Base-by-base conservation (phyloP, 2,888 invertebrate species). In the Plagiodera versicolora region DNA sequence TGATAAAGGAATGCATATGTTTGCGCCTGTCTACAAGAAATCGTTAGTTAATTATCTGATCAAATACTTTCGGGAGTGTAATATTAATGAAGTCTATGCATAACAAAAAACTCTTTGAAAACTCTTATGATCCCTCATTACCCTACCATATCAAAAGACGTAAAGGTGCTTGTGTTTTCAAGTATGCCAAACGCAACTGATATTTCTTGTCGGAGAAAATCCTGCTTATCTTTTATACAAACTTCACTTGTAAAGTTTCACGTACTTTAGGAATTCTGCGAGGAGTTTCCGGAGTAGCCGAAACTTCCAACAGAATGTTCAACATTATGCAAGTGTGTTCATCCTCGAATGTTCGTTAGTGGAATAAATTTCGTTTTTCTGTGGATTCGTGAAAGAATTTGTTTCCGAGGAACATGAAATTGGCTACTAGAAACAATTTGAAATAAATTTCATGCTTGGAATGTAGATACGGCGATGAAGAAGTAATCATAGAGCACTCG, bases 121-220 rank as follows among this genome's bases (percentile, higher is more conserved):
- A 1, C 14, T 32, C 32, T 2, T 39, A 14, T 3, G n/a, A 39
- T 39, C 32, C 6, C 24, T 24, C 24, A 24, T 24, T 24, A 14
- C 14, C 14, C 39, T 11, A 39, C 3, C 14, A 4, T 14, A 14
- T 39, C n/a, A 39, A 39, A 39, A 2, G 39, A 14, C 6, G 10
- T n/a, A 24, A 24, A 24, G 39, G 14, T 14, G 39, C 14, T 14
- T 39, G 32, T 11, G 14, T 39, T 39, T 39, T 39, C 14, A n/a
- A 39, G 44, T 57, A 61, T 53, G 50, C 51, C 56, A 47, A 56
- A 58, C 49, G 48, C 57, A 63, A 58, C 60, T 57, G 56, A 54
- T 60, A 60, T 67, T 65, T 62, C 57, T 62, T 65, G 65, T 64
- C 56, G 65, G 65, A 62, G 61, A 67, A 65, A 67, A 67, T 64